Conservation (phyloP, 2,888 invertebrate species). For the Leptopilina drosophilae region DNA sequence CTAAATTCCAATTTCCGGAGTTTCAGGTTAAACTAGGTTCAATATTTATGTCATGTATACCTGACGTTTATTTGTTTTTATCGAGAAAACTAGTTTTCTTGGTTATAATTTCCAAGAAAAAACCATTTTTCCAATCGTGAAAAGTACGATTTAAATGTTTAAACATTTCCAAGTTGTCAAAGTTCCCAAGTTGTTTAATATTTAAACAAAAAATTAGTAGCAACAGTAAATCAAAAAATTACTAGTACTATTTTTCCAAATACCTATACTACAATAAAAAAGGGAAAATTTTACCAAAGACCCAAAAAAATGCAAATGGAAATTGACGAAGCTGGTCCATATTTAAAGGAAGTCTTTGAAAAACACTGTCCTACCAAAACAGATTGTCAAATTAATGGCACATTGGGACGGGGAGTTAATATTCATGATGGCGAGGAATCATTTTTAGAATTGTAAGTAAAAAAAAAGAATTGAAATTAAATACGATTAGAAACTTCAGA, state of each 20-base stretch:
- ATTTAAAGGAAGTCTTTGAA: not conserved
- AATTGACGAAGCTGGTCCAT: not conserved
- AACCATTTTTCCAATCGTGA: not conserved
- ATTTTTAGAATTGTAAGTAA: constrained; percentile 78
- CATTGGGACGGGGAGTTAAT: not conserved
- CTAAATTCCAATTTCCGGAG: no score
- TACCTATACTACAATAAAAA: no score
- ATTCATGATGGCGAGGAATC: constrained; percentile 79
- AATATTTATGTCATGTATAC: no score
- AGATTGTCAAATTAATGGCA: not conserved
- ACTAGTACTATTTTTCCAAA: no score
- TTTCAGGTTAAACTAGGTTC: no score
- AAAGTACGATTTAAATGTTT: not conserved
- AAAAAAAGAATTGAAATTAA: not conserved
- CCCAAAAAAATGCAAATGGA: constrained; percentile 10
- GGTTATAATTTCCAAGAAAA: no score
- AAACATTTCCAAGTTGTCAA: not conserved
- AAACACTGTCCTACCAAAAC: not conserved
- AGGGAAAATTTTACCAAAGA: not conserved
- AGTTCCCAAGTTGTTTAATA: no score
- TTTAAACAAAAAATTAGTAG: no score
- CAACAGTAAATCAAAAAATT: no score
- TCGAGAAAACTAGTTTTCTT: no score
- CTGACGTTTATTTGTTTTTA: no score
- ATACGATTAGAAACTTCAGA: no score